These are phyloP conservation scores for Engystomops pustulosus DNA, from an alignment of 2,113 vertebrate genomes.

Conservation along the genomic window DNA sequence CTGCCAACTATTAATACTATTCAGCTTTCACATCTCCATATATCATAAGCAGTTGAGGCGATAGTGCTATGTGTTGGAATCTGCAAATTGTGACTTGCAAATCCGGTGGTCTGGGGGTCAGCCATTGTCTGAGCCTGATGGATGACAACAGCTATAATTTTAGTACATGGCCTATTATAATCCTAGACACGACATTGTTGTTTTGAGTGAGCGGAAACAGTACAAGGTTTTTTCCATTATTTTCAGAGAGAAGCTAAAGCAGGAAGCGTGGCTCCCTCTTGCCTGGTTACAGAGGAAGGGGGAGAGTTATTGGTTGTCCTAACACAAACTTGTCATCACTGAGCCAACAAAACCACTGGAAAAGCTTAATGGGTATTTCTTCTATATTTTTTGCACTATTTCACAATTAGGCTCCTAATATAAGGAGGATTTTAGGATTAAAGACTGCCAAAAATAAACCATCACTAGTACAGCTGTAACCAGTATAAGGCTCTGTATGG, in stretches of 20 bases:
- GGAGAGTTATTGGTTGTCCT: background rate
- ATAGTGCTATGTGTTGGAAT: background rate
- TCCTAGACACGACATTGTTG: slow-evolving; percentile 43
- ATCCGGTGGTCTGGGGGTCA: slow-evolving; percentile 40
- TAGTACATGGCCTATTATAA: slow-evolving; percentile 39
- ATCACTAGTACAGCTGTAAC: too few relatives aligned
- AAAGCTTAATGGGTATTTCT: background rate
- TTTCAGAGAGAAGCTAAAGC: background rate
- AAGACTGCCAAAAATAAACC: too few relatives aligned
- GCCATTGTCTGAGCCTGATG: slow-evolving; percentile 49
- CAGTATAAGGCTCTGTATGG: too few relatives aligned
- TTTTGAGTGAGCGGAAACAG: slow-evolving; percentile 37
- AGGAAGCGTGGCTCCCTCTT: slow-evolving; percentile 34
- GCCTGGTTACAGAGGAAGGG: background rate
- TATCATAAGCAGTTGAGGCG: background rate
- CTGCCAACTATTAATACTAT: background rate
- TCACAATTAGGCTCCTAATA: too few relatives aligned
- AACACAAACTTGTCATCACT: background rate
- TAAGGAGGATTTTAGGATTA: too few relatives aligned
- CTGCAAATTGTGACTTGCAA: background rate
- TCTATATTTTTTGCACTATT: background rate
- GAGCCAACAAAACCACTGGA: background rate
- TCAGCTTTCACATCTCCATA: background rate
- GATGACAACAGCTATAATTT: slow-evolving; percentile 43
- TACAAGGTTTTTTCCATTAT: slow-evolving; percentile 37